Conservation (phyloP, 2,113 vertebrate genomes). For the Psittacula cyanocephala region DNA sequence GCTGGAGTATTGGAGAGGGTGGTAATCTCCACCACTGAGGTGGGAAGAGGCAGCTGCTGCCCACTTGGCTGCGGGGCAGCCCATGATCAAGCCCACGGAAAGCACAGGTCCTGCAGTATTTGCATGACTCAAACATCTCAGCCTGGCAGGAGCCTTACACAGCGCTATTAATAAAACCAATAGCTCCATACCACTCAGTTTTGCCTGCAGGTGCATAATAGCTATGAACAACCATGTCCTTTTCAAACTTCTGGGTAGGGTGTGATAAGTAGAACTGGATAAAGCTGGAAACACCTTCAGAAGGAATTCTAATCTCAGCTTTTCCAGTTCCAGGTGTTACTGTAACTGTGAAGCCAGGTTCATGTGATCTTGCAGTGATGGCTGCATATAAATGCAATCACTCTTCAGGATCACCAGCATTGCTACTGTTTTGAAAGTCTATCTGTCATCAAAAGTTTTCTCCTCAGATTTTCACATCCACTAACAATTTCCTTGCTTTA, state of each 20-base stretch:
- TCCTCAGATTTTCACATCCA: neutral
- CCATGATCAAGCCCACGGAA: accelerated
- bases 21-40: neutral
- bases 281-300: neutral
- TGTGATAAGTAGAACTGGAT: neutral
- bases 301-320: neutral
- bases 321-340: neutral
- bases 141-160: neutral
- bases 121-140: neutral
- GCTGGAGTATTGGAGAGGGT: neutral
- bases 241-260: neutral
- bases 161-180: neutral
- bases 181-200: neutral
- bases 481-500: neutral
- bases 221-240: neutral
- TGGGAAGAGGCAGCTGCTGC: neutral
- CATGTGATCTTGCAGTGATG: neutral
- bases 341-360: neutral
- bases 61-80: neutral
- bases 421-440: neutral
- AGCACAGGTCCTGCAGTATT: neutral
- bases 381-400: neutral
- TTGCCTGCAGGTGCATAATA: neutral
- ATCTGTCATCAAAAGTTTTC: neutral
- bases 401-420: neutral